Conservation (phyloP, 2,113 vertebrate genomes). For the Eulacestoma nigropectus region DNA sequence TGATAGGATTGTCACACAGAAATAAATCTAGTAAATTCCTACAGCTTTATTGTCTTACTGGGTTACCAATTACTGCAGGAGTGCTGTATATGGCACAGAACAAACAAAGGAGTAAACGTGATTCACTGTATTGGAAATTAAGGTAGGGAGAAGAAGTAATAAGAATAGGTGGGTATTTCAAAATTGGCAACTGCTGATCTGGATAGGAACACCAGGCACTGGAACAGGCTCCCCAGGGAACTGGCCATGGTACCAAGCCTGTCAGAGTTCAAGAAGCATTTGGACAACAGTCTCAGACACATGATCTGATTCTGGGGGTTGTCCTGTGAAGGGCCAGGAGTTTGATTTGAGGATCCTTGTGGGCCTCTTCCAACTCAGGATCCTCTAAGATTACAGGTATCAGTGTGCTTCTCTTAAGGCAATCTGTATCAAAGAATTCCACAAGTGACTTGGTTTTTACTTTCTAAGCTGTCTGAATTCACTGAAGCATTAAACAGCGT, state of each 20-base stretch:
- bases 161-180: neutral
- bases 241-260: neutral
- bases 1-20: fast-evolving
- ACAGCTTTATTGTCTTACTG: neutral
- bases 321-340: neutral
- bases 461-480: neutral
- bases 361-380: neutral
- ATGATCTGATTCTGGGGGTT: neutral
- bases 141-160: neutral
- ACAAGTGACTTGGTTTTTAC: neutral
- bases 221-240: neutral
- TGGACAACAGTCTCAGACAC: neutral
- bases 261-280: neutral
- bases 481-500: neutral
- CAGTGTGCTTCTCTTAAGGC: neutral
- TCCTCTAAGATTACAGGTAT: neutral
- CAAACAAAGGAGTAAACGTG: neutral
- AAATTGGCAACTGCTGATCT: neutral
- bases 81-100: neutral
- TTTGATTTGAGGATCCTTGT: neutral
- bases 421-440: neutral
- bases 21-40: neutral
- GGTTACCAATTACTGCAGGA: neutral
- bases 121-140: neutral
- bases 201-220: neutral